Evolutionary conservation across 2,113 vertebrate species (phyloP), one percentile per base, ranked within the genome.

Genomic region (Columba janthina): DNA sequence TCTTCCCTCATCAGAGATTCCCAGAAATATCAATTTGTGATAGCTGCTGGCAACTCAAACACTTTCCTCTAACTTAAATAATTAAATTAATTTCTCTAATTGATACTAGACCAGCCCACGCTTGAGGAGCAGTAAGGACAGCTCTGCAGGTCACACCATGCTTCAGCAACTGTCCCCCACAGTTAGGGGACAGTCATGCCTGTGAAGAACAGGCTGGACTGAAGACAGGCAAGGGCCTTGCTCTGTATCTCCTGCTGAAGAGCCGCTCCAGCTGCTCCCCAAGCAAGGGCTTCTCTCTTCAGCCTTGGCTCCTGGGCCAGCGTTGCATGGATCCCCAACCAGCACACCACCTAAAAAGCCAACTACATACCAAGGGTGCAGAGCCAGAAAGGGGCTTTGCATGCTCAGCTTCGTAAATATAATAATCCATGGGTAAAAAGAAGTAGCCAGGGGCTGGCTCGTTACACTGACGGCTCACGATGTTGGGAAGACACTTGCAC

Each of bases 401-500:
- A 15, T 98, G 96, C 88, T 99, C 98, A 20, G 98, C 99, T 97
- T 99, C 99, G 58, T 98, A 99, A 64, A 99, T 96, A 64, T 98
- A 99, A 96, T 98, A 99, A 96, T 98, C 98, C 85, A 99, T 90
- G 11, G 97, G 89, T 48, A 98, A 94, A 74, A 99, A 98, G 97
- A 99, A 99, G 95, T 98, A 97, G 4, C 98, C 98, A 0, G 97
- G 93, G 7, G 98, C 98, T 6, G 99, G 98, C 28, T 99, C 96
- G 0, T 97, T 97, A 97, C 98, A 99, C 75, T 94, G 97, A 12
- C 69, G 98, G 50, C 98, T 97, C 54, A 97, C 77, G 32, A 99
- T 95, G 85, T 99, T 98, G 19, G 98, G 98, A 50, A 97, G 97
- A 94, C 99, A 99, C 18, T 96, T 89, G 91, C 99, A 99, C 81